phyloP scores from a whole-genome alignment of 2,113 vertebrate genomes.

The Ondatra zibethicus region DNA sequence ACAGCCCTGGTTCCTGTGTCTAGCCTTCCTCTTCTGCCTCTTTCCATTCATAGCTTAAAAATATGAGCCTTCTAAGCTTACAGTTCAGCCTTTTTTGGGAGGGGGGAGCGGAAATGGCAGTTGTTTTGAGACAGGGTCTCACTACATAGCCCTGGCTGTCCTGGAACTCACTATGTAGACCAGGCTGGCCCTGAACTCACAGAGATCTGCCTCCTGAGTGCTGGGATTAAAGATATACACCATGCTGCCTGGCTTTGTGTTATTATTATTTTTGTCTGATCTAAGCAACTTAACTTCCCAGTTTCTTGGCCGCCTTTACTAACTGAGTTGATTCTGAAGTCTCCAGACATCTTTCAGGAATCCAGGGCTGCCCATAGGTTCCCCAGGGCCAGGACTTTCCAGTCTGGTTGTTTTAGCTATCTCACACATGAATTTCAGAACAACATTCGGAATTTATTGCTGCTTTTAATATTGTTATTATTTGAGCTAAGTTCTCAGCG shows the following conservation, averaged over 20 bases:
- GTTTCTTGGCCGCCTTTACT: not conserved
- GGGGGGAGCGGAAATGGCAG: too few relatives aligned
- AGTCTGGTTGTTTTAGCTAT: not conserved
- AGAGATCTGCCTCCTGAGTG: not conserved
- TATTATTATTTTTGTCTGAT: constrained; percentile 34
- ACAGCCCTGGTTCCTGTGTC: not conserved
- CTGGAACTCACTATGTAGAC: not conserved
- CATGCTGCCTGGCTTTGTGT: not conserved
- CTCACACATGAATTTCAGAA: not conserved
- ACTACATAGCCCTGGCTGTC: not conserved
- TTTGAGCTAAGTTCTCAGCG: not conserved
- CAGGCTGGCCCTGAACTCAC: not conserved
- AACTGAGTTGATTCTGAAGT: constrained; percentile 12
- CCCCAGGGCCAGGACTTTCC: not conserved
- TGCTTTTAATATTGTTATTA: not conserved
- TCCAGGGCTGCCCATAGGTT: not conserved
- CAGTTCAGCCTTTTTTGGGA: not conserved
- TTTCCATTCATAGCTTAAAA: not conserved
- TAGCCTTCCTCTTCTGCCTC: not conserved
- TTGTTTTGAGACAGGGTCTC: not conserved
- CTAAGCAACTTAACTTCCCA: not conserved
- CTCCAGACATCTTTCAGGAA: not conserved
- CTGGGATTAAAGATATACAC: not conserved
- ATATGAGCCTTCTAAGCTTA: not conserved
- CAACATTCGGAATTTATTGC: not conserved